phyloP scores from a whole-genome alignment of 2,888 invertebrate genomes.

The Noctua janthe region DNA sequence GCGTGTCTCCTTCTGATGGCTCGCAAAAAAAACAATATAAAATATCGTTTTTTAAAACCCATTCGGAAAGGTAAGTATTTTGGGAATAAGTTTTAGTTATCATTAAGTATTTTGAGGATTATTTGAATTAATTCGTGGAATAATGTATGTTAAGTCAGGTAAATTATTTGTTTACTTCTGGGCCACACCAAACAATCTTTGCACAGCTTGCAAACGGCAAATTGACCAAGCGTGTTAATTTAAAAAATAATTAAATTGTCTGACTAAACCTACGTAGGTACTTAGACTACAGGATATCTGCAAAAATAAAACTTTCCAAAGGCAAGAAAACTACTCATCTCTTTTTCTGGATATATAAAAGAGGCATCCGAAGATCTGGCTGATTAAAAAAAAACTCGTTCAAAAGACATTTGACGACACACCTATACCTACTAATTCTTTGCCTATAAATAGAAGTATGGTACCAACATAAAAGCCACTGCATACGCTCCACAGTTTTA shows the following conservation, averaged over 20 bases:
- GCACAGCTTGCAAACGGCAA: not conserved
- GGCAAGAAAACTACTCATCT: not conserved
- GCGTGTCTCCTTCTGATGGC: slow-evolving; percentile 77
- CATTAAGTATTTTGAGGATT: slow-evolving; percentile 23
- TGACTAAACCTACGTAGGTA: not conserved
- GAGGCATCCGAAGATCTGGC: no score
- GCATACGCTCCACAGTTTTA: slow-evolving; percentile 18
- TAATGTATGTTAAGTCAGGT: not conserved
- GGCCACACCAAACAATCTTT: not conserved
- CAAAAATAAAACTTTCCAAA: not conserved
- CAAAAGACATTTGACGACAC: no score
- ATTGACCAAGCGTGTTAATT: not conserved
- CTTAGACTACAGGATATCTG: not conserved
- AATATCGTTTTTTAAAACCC: slow-evolving; percentile 73
- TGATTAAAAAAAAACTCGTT: not conserved
- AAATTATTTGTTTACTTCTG: not conserved
- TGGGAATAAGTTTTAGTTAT: slow-evolving; percentile 31
- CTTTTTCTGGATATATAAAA: not conserved
- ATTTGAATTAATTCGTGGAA: not conserved
- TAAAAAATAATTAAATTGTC: not conserved
- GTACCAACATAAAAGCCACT: not conserved
- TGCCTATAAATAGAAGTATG: slow-evolving; percentile 7
- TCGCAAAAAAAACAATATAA: slow-evolving; percentile 72
- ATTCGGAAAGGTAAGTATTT: slow-evolving; percentile 51
- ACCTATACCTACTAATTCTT: not conserved